Base-by-base conservation (phyloP, 2,113 vertebrate genomes). In the Hydrochoerus hydrochaeris region DNA sequence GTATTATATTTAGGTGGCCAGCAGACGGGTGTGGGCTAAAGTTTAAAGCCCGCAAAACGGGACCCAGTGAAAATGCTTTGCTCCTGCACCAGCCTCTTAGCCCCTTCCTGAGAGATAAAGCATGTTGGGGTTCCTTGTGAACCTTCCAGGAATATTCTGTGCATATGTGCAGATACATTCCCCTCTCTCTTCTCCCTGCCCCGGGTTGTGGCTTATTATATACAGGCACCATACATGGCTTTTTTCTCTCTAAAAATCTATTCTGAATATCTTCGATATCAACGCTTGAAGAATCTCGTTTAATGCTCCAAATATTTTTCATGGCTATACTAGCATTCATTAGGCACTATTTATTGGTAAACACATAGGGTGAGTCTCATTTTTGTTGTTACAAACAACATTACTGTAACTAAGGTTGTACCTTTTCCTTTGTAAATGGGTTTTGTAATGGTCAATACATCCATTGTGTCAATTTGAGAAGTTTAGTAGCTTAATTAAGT, bases 11-110 rank as follows among this genome's bases (percentile, higher is more conserved):
- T 75, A 65, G 38, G 16, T 28, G 46, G 82, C 11, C 46, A 52
- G 75, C 24, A 58, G n/a, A 86, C n/a, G 20, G 7, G 41, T 2
- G 14, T 11, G 30, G 28, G 44, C 46, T 30, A 38, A 46, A 86
- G 35, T 58, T 26, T 49, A 73, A 44, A 26, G 16, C 26, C 4
- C 30, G 44, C 9, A 54, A 71, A 78, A 60, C 60, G 12, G 1
- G 11, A 9, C 32, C 26, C 2, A 32, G 54, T 30, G 69, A 57
- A 71, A 46, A 32, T 54, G 30, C 24, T 62, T 54, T 13, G 24
- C 4, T 77, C 63, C 30, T 82, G 16, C 12, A 26, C 0, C 4
- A 3, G n/a, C 2, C 20, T 32, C 13, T 1, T 7, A 32, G 52
- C 1, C 1, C 7, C 20, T 38, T 81, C 54, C 52, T 62, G 38